phyloP scores from a whole-genome alignment of 1,140 invertebrate species.

The Drosophila kepulauana region DNA sequence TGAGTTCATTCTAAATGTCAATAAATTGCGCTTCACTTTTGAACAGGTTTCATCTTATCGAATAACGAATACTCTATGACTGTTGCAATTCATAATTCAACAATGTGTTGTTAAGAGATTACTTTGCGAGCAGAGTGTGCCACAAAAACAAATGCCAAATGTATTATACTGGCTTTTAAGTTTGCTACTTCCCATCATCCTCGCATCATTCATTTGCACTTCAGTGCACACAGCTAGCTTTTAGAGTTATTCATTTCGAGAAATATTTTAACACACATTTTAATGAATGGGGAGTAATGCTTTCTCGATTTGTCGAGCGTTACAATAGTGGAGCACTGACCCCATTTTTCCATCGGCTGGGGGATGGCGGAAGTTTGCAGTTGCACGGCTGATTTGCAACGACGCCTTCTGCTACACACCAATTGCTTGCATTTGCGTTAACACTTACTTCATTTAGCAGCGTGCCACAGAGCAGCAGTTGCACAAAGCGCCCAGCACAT shows the following conservation, averaged over 20 bases:
- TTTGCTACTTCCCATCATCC: too few species aligned
- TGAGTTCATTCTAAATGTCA: conserved; percentile 4
- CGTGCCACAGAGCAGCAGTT: conserved; percentile 43
- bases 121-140: too few species aligned
- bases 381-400: conserved; percentile 63
- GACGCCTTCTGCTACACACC: conserved; percentile 58
- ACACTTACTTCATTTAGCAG: conserved; percentile 80
- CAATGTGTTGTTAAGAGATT: too few species aligned
- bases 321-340: conserved; percentile 53
- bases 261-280: conserved; percentile 10
- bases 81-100: too few species aligned
- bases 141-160: too few species aligned
- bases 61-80: background rate
- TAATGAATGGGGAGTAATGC: background rate
- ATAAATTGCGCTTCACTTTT: background rate
- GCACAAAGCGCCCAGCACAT: conserved; percentile 34
- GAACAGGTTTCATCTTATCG: background rate
- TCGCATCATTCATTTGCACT: too few species aligned
- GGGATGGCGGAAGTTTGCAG: conserved; percentile 13
- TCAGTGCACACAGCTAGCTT: too few species aligned
- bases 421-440: conserved; percentile 80
- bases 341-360: conserved; percentile 35
- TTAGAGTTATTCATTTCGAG: too few species aligned
- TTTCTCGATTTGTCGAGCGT: background rate
- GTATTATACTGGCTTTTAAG: too few species aligned